Evolutionary conservation across 2,113 vertebrate genomes (phyloP).

Genomic region (Acanthochromis polyacanthus): DNA sequence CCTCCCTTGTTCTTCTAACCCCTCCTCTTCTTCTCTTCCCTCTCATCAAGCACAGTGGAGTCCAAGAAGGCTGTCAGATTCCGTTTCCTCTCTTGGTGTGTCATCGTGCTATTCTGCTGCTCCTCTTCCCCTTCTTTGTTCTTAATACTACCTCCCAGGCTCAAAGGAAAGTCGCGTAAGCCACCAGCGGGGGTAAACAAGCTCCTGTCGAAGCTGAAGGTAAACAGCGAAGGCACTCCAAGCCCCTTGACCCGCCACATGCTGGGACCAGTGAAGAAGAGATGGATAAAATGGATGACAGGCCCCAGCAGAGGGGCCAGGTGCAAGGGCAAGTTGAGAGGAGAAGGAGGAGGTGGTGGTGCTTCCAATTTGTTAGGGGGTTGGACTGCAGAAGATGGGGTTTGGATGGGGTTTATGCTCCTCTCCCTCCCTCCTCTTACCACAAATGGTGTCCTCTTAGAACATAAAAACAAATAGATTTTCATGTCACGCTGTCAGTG

Average conservation of each 20-base stretch:
- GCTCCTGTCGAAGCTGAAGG: constrained; percentile 27
- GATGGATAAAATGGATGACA: constrained; percentile 68
- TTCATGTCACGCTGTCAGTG: constrained; percentile 75
- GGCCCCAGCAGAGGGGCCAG: constrained; percentile 41
- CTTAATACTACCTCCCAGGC: constrained; percentile 4
- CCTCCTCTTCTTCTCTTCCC: constrained; percentile 41
- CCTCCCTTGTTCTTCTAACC: constrained; percentile 42
- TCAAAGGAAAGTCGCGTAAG: constrained; percentile 21
- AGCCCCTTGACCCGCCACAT: constrained; percentile 44
- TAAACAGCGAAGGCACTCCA: constrained; percentile 13
- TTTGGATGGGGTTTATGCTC: constrained; percentile 66
- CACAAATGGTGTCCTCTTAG: constrained; percentile 37
- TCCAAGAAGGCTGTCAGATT: constrained; percentile 56
- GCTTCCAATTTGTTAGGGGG: constrained; percentile 55
- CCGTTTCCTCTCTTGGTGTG: constrained; percentile 3
- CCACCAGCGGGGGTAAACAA: constrained; percentile 39
- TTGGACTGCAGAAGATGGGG: constrained; percentile 62
- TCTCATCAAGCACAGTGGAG: constrained; percentile 79
- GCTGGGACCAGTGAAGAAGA: constrained; percentile 49
- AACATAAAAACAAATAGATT: constrained; percentile 77
- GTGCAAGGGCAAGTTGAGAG: constrained; percentile 49
- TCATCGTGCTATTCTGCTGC: no score
- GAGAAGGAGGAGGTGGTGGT: constrained; percentile 1
- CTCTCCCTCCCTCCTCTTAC: not conserved
- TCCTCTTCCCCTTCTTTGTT: not conserved